Percentiles rank a stretch among this genome's conserved stretches.
Evolutionary conservation across 2,797 vertebrate species (phyloP).

Genomic region (Discoglossus pictus): DNA sequence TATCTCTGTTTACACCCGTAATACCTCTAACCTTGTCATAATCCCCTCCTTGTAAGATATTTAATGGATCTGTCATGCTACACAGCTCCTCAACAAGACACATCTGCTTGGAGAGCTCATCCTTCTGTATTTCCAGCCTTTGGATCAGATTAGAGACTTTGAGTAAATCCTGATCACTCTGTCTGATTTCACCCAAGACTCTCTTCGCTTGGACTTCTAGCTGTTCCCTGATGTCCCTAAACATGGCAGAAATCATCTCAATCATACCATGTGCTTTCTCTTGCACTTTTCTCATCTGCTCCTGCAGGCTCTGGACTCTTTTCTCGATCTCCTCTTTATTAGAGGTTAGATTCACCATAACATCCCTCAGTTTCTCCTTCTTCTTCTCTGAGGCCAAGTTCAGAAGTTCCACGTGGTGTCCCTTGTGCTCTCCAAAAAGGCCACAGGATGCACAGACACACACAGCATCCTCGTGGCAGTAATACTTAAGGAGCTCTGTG

Average conservation of each 20-base stretch:
- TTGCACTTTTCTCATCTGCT: neutral
- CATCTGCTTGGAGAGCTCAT: constrained; percentile 5
- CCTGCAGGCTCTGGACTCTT: neutral
- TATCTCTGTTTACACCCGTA: neutral
- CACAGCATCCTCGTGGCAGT: constrained; percentile 64
- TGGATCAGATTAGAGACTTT: neutral
- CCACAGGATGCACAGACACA: constrained; percentile 65
- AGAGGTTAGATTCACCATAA: constrained; percentile 59
- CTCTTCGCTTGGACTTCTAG: constrained; percentile 9
- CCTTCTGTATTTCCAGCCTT: neutral
- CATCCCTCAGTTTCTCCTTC: constrained; percentile 59
- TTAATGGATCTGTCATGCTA: constrained; percentile 5
- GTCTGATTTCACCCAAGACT: constrained; percentile 11
- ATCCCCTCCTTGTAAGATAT: neutral
- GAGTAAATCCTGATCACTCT: neutral
- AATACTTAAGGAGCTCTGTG: constrained; percentile 61
- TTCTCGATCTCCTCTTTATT: neutral
- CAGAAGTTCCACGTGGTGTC: constrained; percentile 68
- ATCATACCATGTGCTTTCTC: neutral
- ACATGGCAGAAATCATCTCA: constrained; percentile 1
- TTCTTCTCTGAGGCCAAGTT: constrained; percentile 67
- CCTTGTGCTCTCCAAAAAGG: constrained; percentile 62
- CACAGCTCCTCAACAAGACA: constrained; percentile 4
- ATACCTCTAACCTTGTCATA: neutral
- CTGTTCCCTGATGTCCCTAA: constrained; percentile 9